Evolutionary conservation across 2,888 invertebrate species (phyloP), one percentile per base, ranked within the genome.

Genomic region (Andrena chrysosceles): DNA sequence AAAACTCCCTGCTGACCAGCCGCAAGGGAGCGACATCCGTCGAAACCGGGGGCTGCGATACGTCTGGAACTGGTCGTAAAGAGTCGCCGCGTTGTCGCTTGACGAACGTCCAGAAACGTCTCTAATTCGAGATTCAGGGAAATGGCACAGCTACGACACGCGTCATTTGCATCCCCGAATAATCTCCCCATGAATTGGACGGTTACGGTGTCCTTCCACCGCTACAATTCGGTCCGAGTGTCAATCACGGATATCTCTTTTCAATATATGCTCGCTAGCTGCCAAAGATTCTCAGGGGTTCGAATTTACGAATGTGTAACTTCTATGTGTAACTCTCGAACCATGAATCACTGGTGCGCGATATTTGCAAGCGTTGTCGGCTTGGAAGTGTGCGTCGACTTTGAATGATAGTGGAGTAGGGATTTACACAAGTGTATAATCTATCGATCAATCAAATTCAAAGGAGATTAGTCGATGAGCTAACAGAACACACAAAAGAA

Each of bases 1-100:
- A 81, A 85, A 78, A 77, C 56, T 82, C 64, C 35, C 67, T 35
- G 59, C 81, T 81, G 81, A 80, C 81, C 81, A 20, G 73, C 81
- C 76, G 76, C 83, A 42, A 59, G 82, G 70, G 82, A 82, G 75
- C 56, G 76, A 76, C 82, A 59, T 68, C 69, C 68, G 62, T n/a
- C 82, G 82, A 63, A 71, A 67, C 59, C 68, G 35, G 20, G 62
- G 42, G 35, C 52, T 16, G 10, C 52, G 63, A 67, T 72, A 56
- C 48, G 78, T 35, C 31, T 35, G 67, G 64, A 67, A 33, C 48
- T 16, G 67, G 49, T 74, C 76, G 87, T 84, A 84, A 86, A 84
- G 80, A 70, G 63, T 67, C 70, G 62, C 33, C 67, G 48, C 35
- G 49, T 33, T 35, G 81, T 56, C 80, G 80, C 33, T 60, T 48